phyloP scores from a whole-genome alignment of 2,797 vertebrate genomes.

The Alcedo quadribrachys region DNA sequence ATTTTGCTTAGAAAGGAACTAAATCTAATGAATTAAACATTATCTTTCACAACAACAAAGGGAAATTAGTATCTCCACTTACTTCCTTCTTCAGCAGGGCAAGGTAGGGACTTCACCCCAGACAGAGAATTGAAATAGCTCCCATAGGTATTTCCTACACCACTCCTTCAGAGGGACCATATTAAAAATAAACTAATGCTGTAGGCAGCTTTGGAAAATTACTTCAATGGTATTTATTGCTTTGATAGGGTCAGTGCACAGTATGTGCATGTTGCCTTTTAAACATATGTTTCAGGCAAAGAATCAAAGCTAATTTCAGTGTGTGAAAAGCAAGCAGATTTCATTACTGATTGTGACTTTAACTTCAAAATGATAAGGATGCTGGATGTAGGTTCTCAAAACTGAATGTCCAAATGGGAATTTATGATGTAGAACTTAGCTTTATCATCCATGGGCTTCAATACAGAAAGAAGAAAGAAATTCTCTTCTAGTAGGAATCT shows the following conservation, averaged over 20 bases:
- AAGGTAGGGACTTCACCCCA: constrained; percentile 40
- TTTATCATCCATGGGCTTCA: constrained; percentile 74
- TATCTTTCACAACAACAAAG: constrained; percentile 63
- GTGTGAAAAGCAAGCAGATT: constrained; percentile 81
- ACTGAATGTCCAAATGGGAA: constrained; percentile 77
- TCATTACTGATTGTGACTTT: constrained; percentile 81
- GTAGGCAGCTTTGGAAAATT: constrained; percentile 60
- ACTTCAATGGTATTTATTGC: constrained; percentile 66
- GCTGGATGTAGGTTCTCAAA: constrained; percentile 76
- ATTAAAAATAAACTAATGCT: constrained; percentile 67
- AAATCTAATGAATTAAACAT: constrained; percentile 73
- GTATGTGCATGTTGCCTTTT: constrained; percentile 73
- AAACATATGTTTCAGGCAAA: constrained; percentile 77
- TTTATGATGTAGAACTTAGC: constrained; percentile 79
- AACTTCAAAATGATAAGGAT: constrained; percentile 78
- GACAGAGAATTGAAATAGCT: constrained; percentile 56
- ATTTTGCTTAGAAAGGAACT: constrained; percentile 67
- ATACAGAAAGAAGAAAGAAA: constrained; percentile 57
- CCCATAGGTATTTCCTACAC: constrained; percentile 58
- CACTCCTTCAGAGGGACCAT: constrained; percentile 46
- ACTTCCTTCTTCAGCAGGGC: constrained; percentile 51
- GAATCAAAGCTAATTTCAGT: constrained; percentile 83
- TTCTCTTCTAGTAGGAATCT: constrained; percentile 56
- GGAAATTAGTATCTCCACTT: constrained; percentile 65
- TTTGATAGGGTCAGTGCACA: constrained; percentile 71